These are phyloP conservation scores for Rhinogobius similis DNA, from an alignment of 2,113 vertebrate species.

Conservation along the genomic window DNA sequence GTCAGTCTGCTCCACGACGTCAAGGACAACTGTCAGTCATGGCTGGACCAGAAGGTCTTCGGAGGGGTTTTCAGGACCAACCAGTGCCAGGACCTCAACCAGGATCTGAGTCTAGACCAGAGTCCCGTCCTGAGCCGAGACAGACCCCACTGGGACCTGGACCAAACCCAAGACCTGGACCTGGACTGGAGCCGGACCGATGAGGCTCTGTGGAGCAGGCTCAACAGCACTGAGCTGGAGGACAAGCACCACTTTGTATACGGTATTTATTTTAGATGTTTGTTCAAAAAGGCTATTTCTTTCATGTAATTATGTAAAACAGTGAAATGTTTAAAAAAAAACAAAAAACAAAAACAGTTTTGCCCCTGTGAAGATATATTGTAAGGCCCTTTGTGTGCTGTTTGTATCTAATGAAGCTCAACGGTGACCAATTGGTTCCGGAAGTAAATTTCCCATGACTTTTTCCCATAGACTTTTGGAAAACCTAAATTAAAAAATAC, in stretches of 20 bases:
- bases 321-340: no score
- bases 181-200: constrained; percentile 18
- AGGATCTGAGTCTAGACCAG: neutral
- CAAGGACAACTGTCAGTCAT: constrained; percentile 72
- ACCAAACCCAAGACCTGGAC: neutral
- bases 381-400: no score
- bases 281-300: neutral
- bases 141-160: neutral
- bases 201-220: constrained; percentile 59
- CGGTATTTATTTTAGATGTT: constrained; percentile 44
- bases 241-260: constrained; percentile 61
- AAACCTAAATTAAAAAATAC: no score
- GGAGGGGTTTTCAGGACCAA: constrained; percentile 47
- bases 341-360: no score
- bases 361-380: no score
- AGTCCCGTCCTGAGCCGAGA: neutral
- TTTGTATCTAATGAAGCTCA: no score
- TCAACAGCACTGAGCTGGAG: constrained; percentile 49
- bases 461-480: no score
- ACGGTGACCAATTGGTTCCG: no score
- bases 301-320: no score
- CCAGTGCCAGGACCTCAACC: neutral
- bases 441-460: no score
- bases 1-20: constrained; percentile 75
- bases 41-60: constrained; percentile 76